Evolutionary conservation across 2,113 vertebrate species (phyloP).

Genomic region (Apeltes quadracus): DNA sequence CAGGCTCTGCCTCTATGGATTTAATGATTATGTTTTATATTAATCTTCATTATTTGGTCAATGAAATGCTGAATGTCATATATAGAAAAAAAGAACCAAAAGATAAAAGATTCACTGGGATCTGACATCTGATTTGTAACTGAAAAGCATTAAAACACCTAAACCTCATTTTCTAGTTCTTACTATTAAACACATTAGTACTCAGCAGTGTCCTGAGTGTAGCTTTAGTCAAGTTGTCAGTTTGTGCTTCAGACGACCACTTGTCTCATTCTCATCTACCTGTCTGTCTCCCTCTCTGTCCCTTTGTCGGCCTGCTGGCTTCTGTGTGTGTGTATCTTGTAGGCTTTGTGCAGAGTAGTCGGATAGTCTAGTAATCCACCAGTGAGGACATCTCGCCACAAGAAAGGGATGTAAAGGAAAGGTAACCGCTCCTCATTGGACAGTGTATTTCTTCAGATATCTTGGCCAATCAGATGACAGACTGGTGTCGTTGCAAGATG

Average conservation of each 20-base stretch:
- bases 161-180: not conserved
- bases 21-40: not conserved
- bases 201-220: not conserved
- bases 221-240: not conserved
- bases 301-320: constrained; percentile 13
- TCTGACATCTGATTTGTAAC: not conserved
- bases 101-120: not conserved
- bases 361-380: constrained; percentile 63
- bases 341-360: constrained; percentile 73
- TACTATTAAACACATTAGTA: not conserved
- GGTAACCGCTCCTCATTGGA: constrained; percentile 45
- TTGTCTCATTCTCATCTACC: constrained; percentile 34
- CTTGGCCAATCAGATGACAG: constrained; percentile 33
- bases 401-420: constrained; percentile 59
- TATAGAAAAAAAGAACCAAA: not conserved
- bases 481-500: not conserved
- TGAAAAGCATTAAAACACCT: too few species aligned
- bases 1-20: not conserved
- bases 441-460: constrained; percentile 23
- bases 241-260: constrained; percentile 15
- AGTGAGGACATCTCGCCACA: constrained; percentile 52
- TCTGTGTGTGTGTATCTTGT: constrained; percentile 47
- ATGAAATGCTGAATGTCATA: not conserved
- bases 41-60: not conserved
- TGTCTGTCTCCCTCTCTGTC: constrained; percentile 22